A percentile compares a stretch with the other conserved stretches of the same genome.
Evolutionary conservation across 2,888 invertebrate species (phyloP).

Genomic region (Drosophila paucipuncta): DNA sequence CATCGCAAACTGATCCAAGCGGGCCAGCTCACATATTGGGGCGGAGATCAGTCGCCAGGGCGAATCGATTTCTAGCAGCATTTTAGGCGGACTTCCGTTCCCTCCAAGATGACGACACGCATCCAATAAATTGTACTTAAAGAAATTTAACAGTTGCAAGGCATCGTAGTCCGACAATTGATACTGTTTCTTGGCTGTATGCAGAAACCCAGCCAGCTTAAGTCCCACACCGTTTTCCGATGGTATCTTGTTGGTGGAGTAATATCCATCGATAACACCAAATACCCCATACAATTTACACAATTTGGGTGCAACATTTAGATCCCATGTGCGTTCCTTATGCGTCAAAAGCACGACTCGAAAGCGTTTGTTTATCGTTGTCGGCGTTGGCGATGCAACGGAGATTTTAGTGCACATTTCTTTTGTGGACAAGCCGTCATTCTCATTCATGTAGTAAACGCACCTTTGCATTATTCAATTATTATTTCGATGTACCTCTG

Average conservation of each 20-base stretch:
- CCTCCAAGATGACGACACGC: slow-evolving; percentile 24
- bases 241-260: background rate
- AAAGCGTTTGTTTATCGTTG: background rate
- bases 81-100: background rate
- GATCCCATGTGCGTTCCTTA: accelerated
- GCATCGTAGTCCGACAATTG: slow-evolving; percentile 35
- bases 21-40: slow-evolving; percentile 20
- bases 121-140: background rate
- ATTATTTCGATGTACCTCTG: background rate
- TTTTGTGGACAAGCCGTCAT: background rate
- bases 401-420: slow-evolving; percentile 10
- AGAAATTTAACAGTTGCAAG: slow-evolving; percentile 30
- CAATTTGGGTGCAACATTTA: accelerated
- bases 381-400: slow-evolving; percentile 33
- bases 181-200: slow-evolving; percentile 18
- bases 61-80: slow-evolving; percentile 31
- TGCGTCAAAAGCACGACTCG: background rate
- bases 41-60: slow-evolving; percentile 36
- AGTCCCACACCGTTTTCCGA: background rate
- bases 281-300: accelerated
- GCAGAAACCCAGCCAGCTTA: slow-evolving; percentile 15
- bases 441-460: background rate
- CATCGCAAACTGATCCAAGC: background rate
- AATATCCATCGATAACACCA: slow-evolving; percentile 1
- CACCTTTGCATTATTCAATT: slow-evolving; percentile 29